Evolutionary conservation across 2,888 invertebrate genomes (phyloP), one percentile per base, ranked within the genome.

Genomic region (Tortrix viridana): DNA sequence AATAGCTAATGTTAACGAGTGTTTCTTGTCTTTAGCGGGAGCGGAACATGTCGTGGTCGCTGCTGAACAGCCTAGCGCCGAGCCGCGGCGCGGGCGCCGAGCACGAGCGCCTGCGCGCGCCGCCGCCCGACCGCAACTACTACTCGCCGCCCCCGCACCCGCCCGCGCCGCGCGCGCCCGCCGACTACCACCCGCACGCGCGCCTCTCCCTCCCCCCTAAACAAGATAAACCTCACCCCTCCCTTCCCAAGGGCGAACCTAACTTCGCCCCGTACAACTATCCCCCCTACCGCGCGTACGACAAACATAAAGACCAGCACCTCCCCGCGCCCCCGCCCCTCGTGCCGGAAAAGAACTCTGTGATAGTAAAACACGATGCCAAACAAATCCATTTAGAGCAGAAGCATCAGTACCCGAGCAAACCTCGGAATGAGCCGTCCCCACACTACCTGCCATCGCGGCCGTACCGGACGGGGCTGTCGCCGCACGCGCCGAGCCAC

Each of bases 301-400:
- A 94, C 74, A 95, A 95, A 83, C 90, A 93, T 63, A 94, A 94
- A 82, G 90, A 92, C 70, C 94, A 94, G 79, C 89, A 93, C 70
- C 84, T 95, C 60, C 94, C 94, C 65, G 95, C 95, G 68, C 95
- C 95, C 18, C 95, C 95, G 57, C 94, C 95, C 5, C 85, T 95
- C 62, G 91, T 95, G 71, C 93, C 94, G 73, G 96, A 96, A 83
- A 96, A 95, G 83, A 95, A 94, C 83, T 95, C 95, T 77, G 96
- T 96, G 80, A 96, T 96, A 82, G 96, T 96, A 66, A 96, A 96
- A 80, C 96, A 96, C 82, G 96, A 96, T 76, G 94, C 94, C 58
- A 95, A 95, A 81, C 94, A 94, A 76, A 88, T 92, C 48, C 94
- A 94, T 78, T 79, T 94, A 65, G 94, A 94, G 80, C 93, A 80